Evolutionary conservation across 1,140 invertebrate genomes (phyloP), one percentile per base, ranked within the genome.

Genomic region (Elymnias hypermnestra): DNA sequence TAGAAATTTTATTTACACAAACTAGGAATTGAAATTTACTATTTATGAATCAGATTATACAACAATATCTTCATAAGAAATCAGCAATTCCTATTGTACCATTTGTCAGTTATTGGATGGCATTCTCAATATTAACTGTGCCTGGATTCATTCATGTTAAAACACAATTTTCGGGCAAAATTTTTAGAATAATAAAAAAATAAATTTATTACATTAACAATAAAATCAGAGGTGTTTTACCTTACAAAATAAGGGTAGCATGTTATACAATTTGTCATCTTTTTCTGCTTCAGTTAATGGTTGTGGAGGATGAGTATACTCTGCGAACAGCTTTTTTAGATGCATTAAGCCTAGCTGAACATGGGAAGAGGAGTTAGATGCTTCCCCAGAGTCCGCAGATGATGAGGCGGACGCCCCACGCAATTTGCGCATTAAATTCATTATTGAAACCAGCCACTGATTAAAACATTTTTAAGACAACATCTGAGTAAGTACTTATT

Each of bases 161-260:
- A n/a, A n/a, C n/a, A n/a, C n/a, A n/a, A n/a, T n/a, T n/a, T n/a
- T n/a, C n/a, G n/a, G n/a, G n/a, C n/a, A n/a, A n/a, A n/a, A n/a
- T n/a, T n/a, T n/a, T n/a, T n/a, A n/a, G n/a, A n/a, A n/a, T n/a
- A n/a, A n/a, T n/a, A n/a, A n/a, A n/a, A n/a, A n/a, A n/a, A n/a
- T n/a, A n/a, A n/a, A n/a, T n/a, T n/a, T n/a, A n/a, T n/a, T n/a
- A n/a, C n/a, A n/a, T n/a, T n/a, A n/a, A n/a, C n/a, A n/a, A n/a
- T n/a, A n/a, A n/a, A n/a, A n/a, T n/a, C n/a, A n/a, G n/a, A n/a
- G n/a, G n/a, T n/a, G n/a, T n/a, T n/a, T n/a, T 89, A 98, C 97
- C 91, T 98, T 99, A 87, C 96, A 98, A 87, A 99, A 99, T 5
- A 99, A 88, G 26, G 98, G 98, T 62, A 99, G 88, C 95, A 99